A percentile compares a stretch with the other conserved stretches of the same genome.
phyloP scores from a whole-genome alignment of 2,113 vertebrate species.

The Galemys pyrenaicus region DNA sequence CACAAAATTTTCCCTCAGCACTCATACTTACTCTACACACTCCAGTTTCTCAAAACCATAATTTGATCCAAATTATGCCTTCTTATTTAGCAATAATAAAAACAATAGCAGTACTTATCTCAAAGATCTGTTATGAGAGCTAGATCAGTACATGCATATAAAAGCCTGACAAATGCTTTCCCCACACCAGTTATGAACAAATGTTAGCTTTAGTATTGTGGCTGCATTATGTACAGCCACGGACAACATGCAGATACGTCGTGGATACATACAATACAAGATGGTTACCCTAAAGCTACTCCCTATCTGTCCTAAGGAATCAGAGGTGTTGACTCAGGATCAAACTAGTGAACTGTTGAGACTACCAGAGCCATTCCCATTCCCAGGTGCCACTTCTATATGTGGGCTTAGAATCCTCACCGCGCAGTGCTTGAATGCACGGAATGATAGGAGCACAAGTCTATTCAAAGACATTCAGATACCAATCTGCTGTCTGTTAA shows the following conservation, averaged over 20 bases:
- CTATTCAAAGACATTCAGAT: not conserved
- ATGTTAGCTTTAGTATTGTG: not conserved
- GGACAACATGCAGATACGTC: too few species aligned
- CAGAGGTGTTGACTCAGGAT: not conserved
- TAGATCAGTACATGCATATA: not conserved
- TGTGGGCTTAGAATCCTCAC: not conserved
- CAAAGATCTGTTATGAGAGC: not conserved
- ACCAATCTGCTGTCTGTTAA: not conserved
- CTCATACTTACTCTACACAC: not conserved
- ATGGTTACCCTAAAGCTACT: not conserved
- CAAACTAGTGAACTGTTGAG: not conserved
- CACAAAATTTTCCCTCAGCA: not conserved
- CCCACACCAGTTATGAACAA: not conserved
- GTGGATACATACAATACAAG: not conserved
- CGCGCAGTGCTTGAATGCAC: not conserved
- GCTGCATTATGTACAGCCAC: not conserved
- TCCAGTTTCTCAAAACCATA: not conserved
- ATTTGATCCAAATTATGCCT: not conserved
- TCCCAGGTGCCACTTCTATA: not conserved
- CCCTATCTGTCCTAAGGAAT: not conserved
- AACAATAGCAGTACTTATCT: not conserved
- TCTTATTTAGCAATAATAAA: not conserved
- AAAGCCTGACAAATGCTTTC: not conserved
- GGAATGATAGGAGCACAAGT: not conserved
- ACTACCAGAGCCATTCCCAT: too few species aligned